Conservation (phyloP, 2,888 invertebrate species). For the Carpatolechia fugitivella region DNA sequence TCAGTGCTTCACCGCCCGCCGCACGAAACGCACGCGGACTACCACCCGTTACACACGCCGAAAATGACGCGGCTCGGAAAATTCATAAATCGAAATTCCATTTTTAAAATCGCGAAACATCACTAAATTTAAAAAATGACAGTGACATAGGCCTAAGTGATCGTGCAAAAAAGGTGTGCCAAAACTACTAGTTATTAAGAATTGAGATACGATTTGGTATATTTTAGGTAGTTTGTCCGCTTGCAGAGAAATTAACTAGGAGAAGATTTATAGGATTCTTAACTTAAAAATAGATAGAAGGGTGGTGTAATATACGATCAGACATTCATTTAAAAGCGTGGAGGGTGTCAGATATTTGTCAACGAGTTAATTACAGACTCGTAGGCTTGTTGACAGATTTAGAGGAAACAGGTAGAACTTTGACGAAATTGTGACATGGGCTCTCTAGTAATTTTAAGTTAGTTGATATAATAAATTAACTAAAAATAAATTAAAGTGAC, state of each 20-base stretch:
- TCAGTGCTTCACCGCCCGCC: slow-evolving; percentile 57
- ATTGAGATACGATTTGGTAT: neutral
- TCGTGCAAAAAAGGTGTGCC: slow-evolving; percentile 31
- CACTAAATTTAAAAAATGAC: slow-evolving; percentile 28
- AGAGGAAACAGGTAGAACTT: slow-evolving; percentile 46
- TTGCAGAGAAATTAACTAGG: slow-evolving; percentile 39
- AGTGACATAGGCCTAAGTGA: slow-evolving; percentile 30
- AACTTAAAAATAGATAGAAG: slow-evolving; percentile 60
- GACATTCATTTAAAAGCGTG: slow-evolving; percentile 56
- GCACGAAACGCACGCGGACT: slow-evolving; percentile 40
- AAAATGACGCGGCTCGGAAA: slow-evolving; percentile 50
- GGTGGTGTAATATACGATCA: slow-evolving; percentile 55
- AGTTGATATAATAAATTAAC: slow-evolving; percentile 34
- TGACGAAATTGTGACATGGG: slow-evolving; percentile 34
- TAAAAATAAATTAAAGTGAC: slow-evolving; percentile 49
- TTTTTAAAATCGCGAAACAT: neutral
- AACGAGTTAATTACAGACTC: slow-evolving; percentile 62
- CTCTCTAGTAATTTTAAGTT: slow-evolving; percentile 38
- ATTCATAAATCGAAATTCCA: neutral
- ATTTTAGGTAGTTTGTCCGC: slow-evolving; percentile 20
- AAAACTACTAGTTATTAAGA: slow-evolving; percentile 36
- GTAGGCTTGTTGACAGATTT: slow-evolving; percentile 66
- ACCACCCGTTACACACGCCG: slow-evolving; percentile 31
- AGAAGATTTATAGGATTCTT: slow-evolving; percentile 49
- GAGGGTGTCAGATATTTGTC: slow-evolving; percentile 66